A percentile compares a stretch with the other conserved stretches of the same genome.
Conservation (phyloP, 2,797 vertebrate genomes). For the Clarias platycephalus region DNA sequence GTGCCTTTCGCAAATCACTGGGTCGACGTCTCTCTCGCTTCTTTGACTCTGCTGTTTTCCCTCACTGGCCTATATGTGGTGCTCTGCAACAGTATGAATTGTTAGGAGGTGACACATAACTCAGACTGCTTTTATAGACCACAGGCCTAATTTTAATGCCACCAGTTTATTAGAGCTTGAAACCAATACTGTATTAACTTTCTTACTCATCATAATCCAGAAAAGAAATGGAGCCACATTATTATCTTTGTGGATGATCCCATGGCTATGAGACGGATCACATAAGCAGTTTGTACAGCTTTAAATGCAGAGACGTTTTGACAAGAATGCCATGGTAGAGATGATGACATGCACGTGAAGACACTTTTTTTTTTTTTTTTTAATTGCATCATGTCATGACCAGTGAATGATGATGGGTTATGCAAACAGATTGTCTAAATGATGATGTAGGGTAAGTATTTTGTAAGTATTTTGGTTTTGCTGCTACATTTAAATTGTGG, state of each 20-base stretch:
- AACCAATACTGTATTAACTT: not conserved
- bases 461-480: not conserved
- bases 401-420: not conserved
- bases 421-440: not conserved
- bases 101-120: not conserved
- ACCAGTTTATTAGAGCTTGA: conserved; percentile 29
- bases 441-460: not conserved
- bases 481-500: not conserved
- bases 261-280: not conserved
- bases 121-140: conserved; percentile 14
- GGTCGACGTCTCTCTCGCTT: not conserved
- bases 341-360: not conserved
- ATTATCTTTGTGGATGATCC: conserved; percentile 22
- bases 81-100: not conserved
- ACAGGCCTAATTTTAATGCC: conserved; percentile 33
- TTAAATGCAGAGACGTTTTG: not conserved
- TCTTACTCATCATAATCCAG: conserved; percentile 3
- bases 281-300: not conserved
- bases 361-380: not conserved
- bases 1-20: not conserved
- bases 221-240: conserved; percentile 18
- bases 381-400: not conserved
- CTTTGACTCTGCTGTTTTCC: not conserved
- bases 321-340: conserved; percentile 1
- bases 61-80: not conserved